Percentiles rank a stretch among this genome's conserved stretches.
These are phyloP conservation scores for Scaptomyza montana DNA, from an alignment of 1,140 invertebrate species.

Conservation along the genomic window DNA sequence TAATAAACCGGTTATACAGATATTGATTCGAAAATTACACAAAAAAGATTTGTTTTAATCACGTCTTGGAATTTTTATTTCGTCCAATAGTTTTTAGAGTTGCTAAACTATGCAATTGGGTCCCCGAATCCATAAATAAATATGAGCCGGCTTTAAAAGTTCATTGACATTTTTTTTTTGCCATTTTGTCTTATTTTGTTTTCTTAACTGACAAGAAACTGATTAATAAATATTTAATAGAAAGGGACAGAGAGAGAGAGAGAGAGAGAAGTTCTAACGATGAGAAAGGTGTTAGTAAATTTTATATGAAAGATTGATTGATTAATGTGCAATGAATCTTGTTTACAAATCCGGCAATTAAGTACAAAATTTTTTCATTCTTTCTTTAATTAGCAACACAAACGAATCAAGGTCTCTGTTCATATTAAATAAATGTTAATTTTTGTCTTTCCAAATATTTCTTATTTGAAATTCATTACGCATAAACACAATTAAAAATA, in stretches of 20 bases:
- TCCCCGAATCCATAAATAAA: conserved; percentile 41
- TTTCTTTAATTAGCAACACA: background rate
- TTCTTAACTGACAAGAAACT: conserved; percentile 5
- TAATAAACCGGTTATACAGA: conserved; percentile 48
- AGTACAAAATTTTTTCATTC: background rate
- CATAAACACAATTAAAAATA: background rate
- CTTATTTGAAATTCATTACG: conserved; percentile 17
- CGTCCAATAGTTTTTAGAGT: conserved; percentile 38
- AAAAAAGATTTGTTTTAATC: conserved; percentile 54
- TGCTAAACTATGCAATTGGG: conserved; percentile 64
- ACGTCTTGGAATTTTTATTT: conserved; percentile 27
- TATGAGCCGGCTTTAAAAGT: conserved; percentile 6
- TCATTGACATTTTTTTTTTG: conserved; percentile 32
- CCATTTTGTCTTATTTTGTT: conserved; percentile 8
- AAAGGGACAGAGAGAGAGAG: no score
- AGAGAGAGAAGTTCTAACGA: background rate
- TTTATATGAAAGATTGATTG: background rate
- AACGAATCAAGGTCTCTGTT: conserved; percentile 3
- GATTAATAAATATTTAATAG: background rate
- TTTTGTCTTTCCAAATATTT: background rate
- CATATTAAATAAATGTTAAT: conserved; percentile 2
- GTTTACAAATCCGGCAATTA: no score
- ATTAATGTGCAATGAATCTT: no score
- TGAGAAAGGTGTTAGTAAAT: background rate
- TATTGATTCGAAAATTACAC: conserved; percentile 52